phyloP scores from a whole-genome alignment of 2,797 vertebrate genomes.

The Cirrhinus mrigala region DNA sequence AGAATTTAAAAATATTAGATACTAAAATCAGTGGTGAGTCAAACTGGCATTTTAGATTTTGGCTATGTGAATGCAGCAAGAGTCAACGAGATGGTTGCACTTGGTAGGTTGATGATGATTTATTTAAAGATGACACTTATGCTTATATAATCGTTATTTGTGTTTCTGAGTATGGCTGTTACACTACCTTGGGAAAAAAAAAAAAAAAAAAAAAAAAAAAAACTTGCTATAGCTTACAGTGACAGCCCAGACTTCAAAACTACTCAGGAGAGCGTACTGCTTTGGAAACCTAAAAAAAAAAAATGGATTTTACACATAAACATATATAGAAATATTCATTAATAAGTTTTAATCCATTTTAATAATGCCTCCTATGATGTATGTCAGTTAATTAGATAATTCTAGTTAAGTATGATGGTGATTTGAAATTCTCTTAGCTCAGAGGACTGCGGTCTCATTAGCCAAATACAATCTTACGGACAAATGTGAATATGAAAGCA shows the following conservation, averaged over 20 bases:
- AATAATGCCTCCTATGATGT: neutral
- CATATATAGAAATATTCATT: neutral
- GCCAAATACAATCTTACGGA: neutral
- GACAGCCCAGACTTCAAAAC: neutral
- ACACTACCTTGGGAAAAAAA: neutral
- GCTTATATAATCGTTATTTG: neutral
- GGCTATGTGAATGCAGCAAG: neutral
- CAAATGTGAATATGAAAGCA: neutral
- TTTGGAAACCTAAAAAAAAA: neutral
- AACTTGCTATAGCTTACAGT: neutral
- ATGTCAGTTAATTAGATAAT: neutral
- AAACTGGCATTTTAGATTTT: neutral
- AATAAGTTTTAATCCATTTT: neutral
- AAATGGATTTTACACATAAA: neutral
- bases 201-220: neutral
- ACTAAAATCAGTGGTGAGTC: neutral
- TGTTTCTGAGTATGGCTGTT: neutral
- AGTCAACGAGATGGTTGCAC: neutral
- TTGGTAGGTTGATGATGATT: neutral
- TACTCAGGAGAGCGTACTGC: neutral
- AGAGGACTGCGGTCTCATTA: neutral
- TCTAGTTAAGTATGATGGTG: neutral
- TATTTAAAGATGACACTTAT: neutral
- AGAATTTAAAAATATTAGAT: neutral
- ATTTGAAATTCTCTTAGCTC: neutral